Conservation (phyloP, 2,888 invertebrate species). For the Fragum fragum region DNA sequence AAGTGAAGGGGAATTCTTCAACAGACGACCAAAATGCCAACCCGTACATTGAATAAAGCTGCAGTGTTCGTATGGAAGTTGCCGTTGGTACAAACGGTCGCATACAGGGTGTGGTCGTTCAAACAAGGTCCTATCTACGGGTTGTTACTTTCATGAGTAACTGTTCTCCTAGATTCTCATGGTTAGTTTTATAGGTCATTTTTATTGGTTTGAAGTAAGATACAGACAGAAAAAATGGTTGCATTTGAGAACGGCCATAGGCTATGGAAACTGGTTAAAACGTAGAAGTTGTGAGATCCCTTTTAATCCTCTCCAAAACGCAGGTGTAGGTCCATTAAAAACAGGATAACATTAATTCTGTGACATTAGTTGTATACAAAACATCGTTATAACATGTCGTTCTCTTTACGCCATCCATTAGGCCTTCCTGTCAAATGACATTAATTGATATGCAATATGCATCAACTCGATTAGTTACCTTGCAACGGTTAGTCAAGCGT, state of each 20-base stretch:
- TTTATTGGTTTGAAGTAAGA: too few relatives aligned
- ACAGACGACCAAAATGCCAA: too few relatives aligned
- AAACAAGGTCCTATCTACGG: too few relatives aligned
- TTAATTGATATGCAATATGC: constrained; percentile 3
- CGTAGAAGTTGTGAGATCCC: not conserved
- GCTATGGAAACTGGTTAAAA: not conserved
- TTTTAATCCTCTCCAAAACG: not conserved
- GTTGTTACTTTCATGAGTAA: too few relatives aligned
- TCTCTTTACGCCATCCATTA: not conserved
- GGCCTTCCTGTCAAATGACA: not conserved
- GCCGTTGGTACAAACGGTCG: too few relatives aligned
- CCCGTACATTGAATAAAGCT: too few relatives aligned
- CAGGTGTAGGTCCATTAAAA: constrained; percentile 8
- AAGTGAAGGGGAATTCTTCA: too few relatives aligned
- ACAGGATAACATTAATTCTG: constrained; percentile 14
- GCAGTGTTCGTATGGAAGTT: too few relatives aligned
- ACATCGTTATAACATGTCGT: constrained; percentile 3
- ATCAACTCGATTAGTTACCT: not conserved
- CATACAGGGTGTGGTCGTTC: too few relatives aligned
- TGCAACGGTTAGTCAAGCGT: not conserved
- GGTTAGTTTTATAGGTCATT: too few relatives aligned
- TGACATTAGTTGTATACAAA: constrained; percentile 12
- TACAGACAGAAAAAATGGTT: too few relatives aligned
- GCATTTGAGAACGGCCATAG: not conserved
- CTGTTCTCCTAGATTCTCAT: too few relatives aligned